Percentiles rank a stretch among this genome's conserved stretches.
phyloP scores from a whole-genome alignment of 2,797 vertebrate species.

The Kryptopterus vitreolus region DNA sequence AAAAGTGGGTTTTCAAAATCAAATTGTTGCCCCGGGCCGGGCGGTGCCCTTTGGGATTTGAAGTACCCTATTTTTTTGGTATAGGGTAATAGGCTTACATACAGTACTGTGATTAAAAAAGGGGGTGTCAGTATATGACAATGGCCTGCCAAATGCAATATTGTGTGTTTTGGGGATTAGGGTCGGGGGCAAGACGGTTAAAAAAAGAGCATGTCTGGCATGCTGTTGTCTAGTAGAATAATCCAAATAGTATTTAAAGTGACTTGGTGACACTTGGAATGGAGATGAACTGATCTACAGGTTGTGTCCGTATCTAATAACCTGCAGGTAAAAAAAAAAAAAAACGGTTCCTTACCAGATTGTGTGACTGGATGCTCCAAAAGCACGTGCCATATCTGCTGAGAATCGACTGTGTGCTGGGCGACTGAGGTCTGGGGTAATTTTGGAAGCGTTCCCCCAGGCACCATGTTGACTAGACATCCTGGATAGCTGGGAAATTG shows the following conservation, averaged over 20 bases:
- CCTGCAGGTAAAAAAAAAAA: conserved; percentile 2
- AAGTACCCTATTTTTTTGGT: no score
- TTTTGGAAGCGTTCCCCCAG: conserved; percentile 4
- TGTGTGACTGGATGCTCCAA: background rate
- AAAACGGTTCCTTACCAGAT: background rate
- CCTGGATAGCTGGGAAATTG: background rate
- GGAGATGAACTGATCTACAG: background rate
- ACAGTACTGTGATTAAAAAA: no score
- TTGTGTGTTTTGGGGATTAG: no score
- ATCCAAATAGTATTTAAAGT: background rate
- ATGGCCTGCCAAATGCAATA: no score
- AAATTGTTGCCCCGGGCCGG: no score
- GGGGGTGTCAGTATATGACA: no score
- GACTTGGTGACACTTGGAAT: background rate
- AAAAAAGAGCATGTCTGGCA: no score
- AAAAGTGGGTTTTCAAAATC: no score
- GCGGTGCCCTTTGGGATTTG: no score
- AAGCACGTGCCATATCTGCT: background rate
- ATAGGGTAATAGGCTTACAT: no score
- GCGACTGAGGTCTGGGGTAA: background rate
- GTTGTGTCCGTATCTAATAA: background rate
- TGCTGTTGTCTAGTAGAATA: no score
- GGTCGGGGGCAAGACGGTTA: no score
- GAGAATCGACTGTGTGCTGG: background rate
- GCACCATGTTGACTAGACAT: background rate